phyloP scores from a whole-genome alignment of 1,140 invertebrate species.

The Drosophila guanche region DNA sequence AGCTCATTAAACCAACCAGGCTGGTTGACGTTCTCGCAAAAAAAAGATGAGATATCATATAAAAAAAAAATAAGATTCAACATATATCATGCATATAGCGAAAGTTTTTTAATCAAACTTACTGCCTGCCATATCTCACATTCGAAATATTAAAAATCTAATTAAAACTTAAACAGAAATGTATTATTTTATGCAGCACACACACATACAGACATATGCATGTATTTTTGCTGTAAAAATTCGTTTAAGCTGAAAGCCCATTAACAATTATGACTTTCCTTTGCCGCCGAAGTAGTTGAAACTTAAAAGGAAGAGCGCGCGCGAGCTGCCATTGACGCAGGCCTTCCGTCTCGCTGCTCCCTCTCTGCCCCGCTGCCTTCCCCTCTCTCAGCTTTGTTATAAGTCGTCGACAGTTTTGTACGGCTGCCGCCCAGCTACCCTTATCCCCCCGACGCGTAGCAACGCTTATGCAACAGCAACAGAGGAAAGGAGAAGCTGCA shows the following conservation, averaged over 20 bases:
- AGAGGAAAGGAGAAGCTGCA: conserved; percentile 15
- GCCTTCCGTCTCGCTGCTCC: conserved; percentile 8
- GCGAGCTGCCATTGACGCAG: conserved; percentile 55
- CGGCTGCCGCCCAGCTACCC: conserved; percentile 38
- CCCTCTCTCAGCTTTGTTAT: conserved; percentile 49
- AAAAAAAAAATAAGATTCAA: conserved; percentile 47
- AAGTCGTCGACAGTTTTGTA: conserved; percentile 68
- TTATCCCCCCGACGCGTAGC: conserved; percentile 9
- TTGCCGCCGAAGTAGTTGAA: conserved; percentile 61
- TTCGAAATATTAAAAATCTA: conserved; percentile 63
- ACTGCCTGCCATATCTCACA: conserved; percentile 17
- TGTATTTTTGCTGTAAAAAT: conserved; percentile 48
- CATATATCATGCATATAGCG: conserved; percentile 16
- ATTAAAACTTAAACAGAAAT: conserved; percentile 61
- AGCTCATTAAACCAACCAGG: conserved; percentile 49
- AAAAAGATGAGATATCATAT: conserved; percentile 37
- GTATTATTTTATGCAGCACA: conserved; percentile 21
- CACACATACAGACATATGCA: too few species aligned
- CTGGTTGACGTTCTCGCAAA: conserved; percentile 1
- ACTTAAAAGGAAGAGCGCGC: conserved; percentile 56
- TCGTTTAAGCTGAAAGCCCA: conserved; percentile 63
- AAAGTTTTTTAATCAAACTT: conserved; percentile 70
- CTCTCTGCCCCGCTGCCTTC: conserved; percentile 8
- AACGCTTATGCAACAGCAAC: conserved; percentile 10
- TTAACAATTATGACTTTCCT: conserved; percentile 76